These are phyloP conservation scores for Pedetes capensis DNA, from an alignment of 2,113 vertebrate genomes.

Conservation along the genomic window DNA sequence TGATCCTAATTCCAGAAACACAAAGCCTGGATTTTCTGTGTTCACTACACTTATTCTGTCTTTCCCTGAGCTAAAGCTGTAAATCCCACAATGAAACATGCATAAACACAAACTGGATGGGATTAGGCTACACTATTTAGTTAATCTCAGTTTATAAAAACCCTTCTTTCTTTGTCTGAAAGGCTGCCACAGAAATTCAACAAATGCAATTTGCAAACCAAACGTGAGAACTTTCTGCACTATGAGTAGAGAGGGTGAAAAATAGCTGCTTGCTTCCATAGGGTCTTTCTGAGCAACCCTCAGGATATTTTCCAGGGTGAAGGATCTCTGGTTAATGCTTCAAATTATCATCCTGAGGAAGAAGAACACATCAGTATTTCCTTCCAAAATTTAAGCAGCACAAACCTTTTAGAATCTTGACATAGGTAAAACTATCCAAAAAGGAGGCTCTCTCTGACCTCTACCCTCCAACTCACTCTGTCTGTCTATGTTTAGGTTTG, in stretches of 20 bases:
- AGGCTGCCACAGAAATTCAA: constrained; percentile 79
- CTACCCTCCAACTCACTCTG: neutral
- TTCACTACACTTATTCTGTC: constrained; percentile 75
- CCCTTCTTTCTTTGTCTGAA: constrained; percentile 79
- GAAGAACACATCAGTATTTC: constrained; percentile 64
- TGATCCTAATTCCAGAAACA: constrained; percentile 78
- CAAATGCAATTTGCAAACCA: constrained; percentile 82
- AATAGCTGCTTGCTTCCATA: constrained; percentile 72
- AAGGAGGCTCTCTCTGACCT: neutral
- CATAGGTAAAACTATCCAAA: constrained; percentile 62
- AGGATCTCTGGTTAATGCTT: constrained; percentile 75
- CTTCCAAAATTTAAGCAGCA: constrained; percentile 34
- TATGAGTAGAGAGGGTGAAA: constrained; percentile 55
- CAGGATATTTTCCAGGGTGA: constrained; percentile 72
- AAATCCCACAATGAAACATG: constrained; percentile 81
- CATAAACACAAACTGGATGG: constrained; percentile 83
- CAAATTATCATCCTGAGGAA: constrained; percentile 65
- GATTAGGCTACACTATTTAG: constrained; percentile 83
- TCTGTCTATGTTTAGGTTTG: constrained; percentile 51
- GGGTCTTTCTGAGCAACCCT: constrained; percentile 60
- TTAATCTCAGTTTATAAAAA: constrained; percentile 81
- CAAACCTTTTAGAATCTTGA: constrained; percentile 51
- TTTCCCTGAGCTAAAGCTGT: constrained; percentile 79
- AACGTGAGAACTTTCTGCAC: constrained; percentile 76
- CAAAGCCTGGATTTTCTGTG: constrained; percentile 78